Evolutionary conservation across 2,113 vertebrate species (phyloP).

Genomic region (Dendrocopos noguchii): DNA sequence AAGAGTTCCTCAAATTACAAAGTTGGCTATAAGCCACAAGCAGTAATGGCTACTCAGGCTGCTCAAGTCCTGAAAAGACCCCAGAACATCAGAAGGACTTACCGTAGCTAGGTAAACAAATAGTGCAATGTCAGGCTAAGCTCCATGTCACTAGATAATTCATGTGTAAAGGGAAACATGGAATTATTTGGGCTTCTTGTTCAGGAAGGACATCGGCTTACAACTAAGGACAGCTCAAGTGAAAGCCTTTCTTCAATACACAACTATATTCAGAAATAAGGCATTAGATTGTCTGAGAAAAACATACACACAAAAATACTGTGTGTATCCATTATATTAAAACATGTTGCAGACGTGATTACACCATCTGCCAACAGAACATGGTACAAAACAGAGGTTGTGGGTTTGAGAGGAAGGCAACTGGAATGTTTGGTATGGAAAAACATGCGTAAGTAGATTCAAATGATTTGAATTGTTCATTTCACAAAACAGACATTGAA

Average conservation of each 20-base stretch:
- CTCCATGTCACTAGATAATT: rapidly evolving
- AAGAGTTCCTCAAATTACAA: slow-evolving; percentile 27
- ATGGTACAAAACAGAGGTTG: neutral
- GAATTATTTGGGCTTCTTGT: neutral
- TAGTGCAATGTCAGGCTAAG: neutral
- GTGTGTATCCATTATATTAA: neutral
- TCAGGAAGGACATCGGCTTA: neutral
- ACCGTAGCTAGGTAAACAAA: neutral
- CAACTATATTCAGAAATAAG: neutral
- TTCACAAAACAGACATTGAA: neutral
- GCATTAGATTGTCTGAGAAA: neutral
- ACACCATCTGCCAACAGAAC: neutral
- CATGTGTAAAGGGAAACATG: neutral
- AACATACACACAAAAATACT: neutral
- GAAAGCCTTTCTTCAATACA: neutral
- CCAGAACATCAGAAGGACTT: neutral
- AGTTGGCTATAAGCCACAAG: neutral
- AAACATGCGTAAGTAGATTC: neutral
- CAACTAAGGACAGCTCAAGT: neutral
- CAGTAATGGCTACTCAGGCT: neutral
- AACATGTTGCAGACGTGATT: neutral
- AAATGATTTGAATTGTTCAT: neutral
- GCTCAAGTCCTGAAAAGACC: slow-evolving; percentile 3
- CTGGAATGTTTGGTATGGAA: neutral
- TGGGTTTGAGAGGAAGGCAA: neutral